These are phyloP conservation scores for Lithobates sylvaticus DNA, from an alignment of 2,797 vertebrate species.

Conservation along the genomic window DNA sequence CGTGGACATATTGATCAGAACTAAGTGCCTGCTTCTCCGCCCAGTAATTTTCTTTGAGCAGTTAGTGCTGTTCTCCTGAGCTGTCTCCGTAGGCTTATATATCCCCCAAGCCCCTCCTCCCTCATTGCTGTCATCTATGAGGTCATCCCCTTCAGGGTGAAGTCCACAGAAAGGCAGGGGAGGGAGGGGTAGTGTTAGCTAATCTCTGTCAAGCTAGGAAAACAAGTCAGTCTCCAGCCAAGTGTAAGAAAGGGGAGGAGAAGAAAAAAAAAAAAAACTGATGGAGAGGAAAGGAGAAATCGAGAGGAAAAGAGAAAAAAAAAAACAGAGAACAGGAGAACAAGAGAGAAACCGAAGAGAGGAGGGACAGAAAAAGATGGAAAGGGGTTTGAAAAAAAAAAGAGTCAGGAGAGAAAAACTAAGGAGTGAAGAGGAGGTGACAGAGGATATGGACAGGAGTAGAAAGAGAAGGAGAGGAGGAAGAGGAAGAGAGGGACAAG, in stretches of 20 bases:
- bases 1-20: conserved; percentile 59
- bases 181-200: conserved; percentile 12
- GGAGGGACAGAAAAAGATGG: too few species aligned
- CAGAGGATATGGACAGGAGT: too few species aligned
- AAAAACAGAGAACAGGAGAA: too few species aligned
- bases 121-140: conserved; percentile 1
- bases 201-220: conserved; percentile 42
- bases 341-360: too few species aligned
- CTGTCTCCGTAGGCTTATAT: conserved; percentile 7
- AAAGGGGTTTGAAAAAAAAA: too few species aligned
- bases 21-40: conserved; percentile 26
- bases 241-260: conserved; percentile 1
- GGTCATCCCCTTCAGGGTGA: conserved; percentile 34
- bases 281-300: conserved; percentile 2
- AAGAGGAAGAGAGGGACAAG: too few species aligned
- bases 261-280: background rate
- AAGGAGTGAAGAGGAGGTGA: too few species aligned
- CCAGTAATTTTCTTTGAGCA: conserved; percentile 32
- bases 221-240: conserved; percentile 16
- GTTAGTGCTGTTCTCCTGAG: conserved; percentile 26
- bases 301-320: too few species aligned
- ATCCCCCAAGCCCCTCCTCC: background rate
- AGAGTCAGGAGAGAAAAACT: too few species aligned
- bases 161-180: background rate
- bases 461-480: too few species aligned